These are phyloP conservation scores for Cyclopterus lumpus DNA, from an alignment of 2,797 vertebrate genomes.

Conservation along the genomic window DNA sequence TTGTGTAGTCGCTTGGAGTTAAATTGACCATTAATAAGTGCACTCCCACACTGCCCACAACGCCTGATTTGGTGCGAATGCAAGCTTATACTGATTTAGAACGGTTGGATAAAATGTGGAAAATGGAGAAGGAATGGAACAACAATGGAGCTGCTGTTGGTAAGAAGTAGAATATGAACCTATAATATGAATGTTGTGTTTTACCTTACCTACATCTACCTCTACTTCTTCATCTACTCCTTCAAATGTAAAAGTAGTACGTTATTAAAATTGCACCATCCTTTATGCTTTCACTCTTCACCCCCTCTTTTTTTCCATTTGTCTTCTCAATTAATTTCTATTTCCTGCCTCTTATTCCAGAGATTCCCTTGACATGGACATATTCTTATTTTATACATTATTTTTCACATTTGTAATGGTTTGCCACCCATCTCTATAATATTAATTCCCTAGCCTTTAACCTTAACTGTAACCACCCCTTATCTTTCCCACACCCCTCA, in stretches of 20 bases:
- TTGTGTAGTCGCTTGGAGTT: background rate
- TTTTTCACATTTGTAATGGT: background rate
- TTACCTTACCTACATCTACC: background rate
- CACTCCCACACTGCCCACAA: background rate
- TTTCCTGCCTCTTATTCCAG: conserved; percentile 34
- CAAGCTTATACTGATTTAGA: background rate
- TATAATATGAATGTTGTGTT: conserved; percentile 10
- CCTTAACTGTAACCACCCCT: background rate
- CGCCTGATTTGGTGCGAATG: background rate
- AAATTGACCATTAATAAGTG: background rate
- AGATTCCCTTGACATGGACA: background rate
- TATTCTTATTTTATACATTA: background rate
- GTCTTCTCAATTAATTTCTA: conserved; percentile 39
- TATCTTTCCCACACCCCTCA: conserved; percentile 17
- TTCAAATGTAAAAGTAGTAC: background rate
- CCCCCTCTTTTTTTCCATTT: conserved; percentile 4
- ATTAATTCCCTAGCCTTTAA: conserved; percentile 17
- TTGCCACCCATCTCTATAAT: background rate
- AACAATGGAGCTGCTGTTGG: conserved; percentile 16
- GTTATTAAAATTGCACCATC: background rate
- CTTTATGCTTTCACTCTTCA: background rate
- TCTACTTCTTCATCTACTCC: background rate
- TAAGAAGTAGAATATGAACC: background rate
- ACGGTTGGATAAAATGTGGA: conserved; percentile 4
- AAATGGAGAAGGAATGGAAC: conserved; percentile 16